phyloP scores from a whole-genome alignment of 2,888 invertebrate species.

The Willowsia nigromaculata region DNA sequence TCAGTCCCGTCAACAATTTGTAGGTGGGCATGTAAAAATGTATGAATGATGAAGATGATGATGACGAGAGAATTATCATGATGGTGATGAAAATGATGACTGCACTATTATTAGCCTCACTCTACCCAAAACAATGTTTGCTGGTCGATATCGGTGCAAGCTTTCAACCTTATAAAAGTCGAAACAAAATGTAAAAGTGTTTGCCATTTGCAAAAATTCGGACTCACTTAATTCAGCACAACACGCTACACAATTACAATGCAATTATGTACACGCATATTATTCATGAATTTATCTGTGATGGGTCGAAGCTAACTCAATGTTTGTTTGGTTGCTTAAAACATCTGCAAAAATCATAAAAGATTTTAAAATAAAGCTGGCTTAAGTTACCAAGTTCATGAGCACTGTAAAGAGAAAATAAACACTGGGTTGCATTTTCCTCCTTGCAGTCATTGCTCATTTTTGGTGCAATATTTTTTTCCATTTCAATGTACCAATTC shows the following conservation, averaged over 20 bases:
- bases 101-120: constrained; percentile 29
- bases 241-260: background rate
- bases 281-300: background rate
- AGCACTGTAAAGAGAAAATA: background rate
- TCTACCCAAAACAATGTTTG: constrained; percentile 27
- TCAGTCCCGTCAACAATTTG: constrained; percentile 45
- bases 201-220: background rate
- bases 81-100: constrained; percentile 12
- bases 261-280: background rate
- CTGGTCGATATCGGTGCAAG: background rate
- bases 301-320: background rate
- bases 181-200: background rate
- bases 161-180: constrained; percentile 8
- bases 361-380: too few species aligned
- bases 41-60: constrained; percentile 40
- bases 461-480: too few species aligned
- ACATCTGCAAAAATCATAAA: background rate
- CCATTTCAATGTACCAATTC: background rate
- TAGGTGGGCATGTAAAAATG: constrained; percentile 41
- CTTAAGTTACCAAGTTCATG: too few species aligned
- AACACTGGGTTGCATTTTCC: background rate
- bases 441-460: constrained; percentile 7
- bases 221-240: background rate
- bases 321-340: constrained; percentile 22
- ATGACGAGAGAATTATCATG: background rate